Evolutionary conservation across 2,888 invertebrate genomes (phyloP), one percentile per base, ranked within the genome.

Genomic region (Aelia acuminata): DNA sequence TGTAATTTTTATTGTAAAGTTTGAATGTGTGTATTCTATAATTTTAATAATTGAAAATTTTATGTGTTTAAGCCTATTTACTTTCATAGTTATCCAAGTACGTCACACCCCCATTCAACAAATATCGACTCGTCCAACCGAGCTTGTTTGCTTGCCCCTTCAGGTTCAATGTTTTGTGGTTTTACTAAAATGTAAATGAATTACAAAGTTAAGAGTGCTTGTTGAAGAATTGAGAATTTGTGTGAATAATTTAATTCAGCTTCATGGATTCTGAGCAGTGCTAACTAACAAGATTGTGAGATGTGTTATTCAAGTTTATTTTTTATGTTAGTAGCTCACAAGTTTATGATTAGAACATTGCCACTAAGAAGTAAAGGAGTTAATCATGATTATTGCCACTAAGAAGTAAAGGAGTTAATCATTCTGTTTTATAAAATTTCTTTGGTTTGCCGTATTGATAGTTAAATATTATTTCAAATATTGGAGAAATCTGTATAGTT

Each of bases 81-180:
- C 47, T 31, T 53, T 87, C 49, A 50, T 80, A 80, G 80, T 87
- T 87, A 75, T 87, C 35, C 80, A 47, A 43, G 87, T 80, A 87
- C 87, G 89, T 85, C 85, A 88, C 89, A 89, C 89, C 90, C 90
- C 90, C 90, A 89, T 88, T 87, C 80, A 63, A 87, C 85, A 80
- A 88, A 89, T 90, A 89, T 90, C 90, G 90, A 90, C 90, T 90
- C 90, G 90, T 84, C 90, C 90, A 89, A 50, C 85, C 87, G 84
- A 90, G 89, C 89, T 90, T 90, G 90, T 90, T 90, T 90, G 90
- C 89, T 89, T 89, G 89, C 80, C 85, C 63, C 88, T 88, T 89
- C 80, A 85, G 87, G 80, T 80, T 88, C 85, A 87, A 87, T 87
- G 80, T 88, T 75, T 35, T 84, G 49, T 84, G 35, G 49, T 80